Evolutionary conservation across 2,797 vertebrate genomes (phyloP).

Genomic region (Mus spretus): DNA sequence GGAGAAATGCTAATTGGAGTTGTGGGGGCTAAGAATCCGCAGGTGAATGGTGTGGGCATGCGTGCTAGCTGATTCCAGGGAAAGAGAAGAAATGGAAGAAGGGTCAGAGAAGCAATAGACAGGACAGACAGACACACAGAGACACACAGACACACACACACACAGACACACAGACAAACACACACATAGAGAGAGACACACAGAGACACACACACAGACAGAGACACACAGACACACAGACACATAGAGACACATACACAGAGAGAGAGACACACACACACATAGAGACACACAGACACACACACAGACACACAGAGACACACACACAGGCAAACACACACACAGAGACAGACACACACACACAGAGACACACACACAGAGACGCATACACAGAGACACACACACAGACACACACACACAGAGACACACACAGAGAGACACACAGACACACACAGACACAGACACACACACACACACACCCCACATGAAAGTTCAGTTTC

Average conservation of each 20-base stretch:
- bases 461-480: background rate
- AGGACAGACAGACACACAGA: background rate
- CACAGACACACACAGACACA: background rate
- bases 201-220: background rate
- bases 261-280: background rate
- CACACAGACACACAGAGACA: accelerated
- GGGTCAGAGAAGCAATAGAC: background rate
- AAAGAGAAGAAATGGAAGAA: background rate
- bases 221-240: background rate
- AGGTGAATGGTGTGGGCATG: background rate
- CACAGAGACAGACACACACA: background rate
- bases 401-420: background rate
- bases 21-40: background rate
- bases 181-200: background rate
- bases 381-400: accelerated
- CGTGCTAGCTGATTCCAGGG: background rate
- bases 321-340: accelerated
- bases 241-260: accelerated
- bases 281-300: accelerated
- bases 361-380: accelerated
- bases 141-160: background rate
- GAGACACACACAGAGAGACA: accelerated
- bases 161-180: background rate
- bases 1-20: background rate
- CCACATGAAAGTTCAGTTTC: background rate